Evolutionary conservation across 2,113 vertebrate genomes (phyloP).

Genomic region (Calypte anna): DNA sequence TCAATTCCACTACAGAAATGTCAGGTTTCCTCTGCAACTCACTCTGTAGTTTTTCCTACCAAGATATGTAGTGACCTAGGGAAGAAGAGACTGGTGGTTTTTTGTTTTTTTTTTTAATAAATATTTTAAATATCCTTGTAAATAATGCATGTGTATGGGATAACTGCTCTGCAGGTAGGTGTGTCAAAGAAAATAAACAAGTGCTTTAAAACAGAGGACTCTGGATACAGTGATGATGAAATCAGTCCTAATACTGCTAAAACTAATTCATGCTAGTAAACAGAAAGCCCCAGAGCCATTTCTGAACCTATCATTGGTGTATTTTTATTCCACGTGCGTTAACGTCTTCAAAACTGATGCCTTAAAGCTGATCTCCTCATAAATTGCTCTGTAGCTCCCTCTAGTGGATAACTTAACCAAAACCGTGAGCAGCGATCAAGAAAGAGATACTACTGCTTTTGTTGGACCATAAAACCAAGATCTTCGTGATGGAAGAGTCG

Average conservation of each 20-base stretch:
- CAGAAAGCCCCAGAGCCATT: not conserved
- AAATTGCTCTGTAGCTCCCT: conserved; percentile 59
- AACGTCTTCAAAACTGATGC: not conserved
- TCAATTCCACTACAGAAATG: accelerated
- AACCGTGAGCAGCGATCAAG: not conserved
- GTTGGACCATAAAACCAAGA: not conserved
- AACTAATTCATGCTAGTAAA: not conserved
- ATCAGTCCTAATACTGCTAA: not conserved
- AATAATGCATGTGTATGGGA: not conserved
- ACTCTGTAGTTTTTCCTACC: not conserved
- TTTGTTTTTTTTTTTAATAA: not conserved
- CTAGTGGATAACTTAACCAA: not conserved
- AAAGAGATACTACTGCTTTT: not conserved
- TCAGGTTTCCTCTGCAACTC: not conserved
- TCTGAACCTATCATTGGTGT: not conserved
- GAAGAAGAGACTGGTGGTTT: not conserved
- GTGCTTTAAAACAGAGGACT: not conserved
- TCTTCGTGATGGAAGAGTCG: not conserved
- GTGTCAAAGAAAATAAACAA: not conserved
- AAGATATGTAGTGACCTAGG: not conserved
- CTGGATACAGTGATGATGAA: not conserved
- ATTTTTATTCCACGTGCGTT: not conserved
- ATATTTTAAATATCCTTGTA: not conserved
- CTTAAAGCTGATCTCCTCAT: not conserved
- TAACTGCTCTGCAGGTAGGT: not conserved